Base-by-base conservation (phyloP, 2,888 invertebrate species). In the Dasypogon diadema region DNA sequence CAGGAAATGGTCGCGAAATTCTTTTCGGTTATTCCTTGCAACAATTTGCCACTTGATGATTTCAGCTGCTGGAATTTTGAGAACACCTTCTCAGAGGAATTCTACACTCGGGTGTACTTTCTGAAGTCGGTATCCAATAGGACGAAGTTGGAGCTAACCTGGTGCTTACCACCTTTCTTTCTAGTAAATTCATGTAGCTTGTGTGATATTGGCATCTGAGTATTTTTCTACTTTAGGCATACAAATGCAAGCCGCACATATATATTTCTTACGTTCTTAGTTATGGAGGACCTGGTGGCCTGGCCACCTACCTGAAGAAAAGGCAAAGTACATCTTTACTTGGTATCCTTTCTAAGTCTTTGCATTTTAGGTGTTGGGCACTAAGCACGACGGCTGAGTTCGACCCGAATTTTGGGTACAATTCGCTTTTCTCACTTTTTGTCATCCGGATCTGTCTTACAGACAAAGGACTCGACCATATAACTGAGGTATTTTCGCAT, bases 231-330 rank as follows among this genome's bases (percentile, higher is more conserved):
- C 75, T 73, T 18, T 58, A 83, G 77, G 81, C 81, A 42, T 86
- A 85, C 79, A 83, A 82, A 78, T 82, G 82, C 74, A 86, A 86
- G 63, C 87, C 89, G 26, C 86, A 90, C 77, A 86, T 92, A 77
- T 96, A 95, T 82, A 85, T 97, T 2, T 91, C 92, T 0, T 91
- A 91, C 84, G 84, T 97, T n/a, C 85, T 97, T 2, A 94, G 94
- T 0, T 93, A 96, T 84, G 96, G 97, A 84, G 96, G 96, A 1
- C 90, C 91, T 81, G 95, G 94, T 75, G 94, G 94, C 79, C 86
- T 96, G n/a, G 89, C 93, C 1, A 91, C 93, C 0, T 93, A 92
- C 82, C 86, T 96, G 21, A 89, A 92, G 75, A 91, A 91, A 81
- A 92, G 91, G 91, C 91, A 83, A 85, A 86, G n/a, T 85, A 30